Conservation (phyloP, 2,113 vertebrate genomes). For the Shinisaurus crocodilurus region DNA sequence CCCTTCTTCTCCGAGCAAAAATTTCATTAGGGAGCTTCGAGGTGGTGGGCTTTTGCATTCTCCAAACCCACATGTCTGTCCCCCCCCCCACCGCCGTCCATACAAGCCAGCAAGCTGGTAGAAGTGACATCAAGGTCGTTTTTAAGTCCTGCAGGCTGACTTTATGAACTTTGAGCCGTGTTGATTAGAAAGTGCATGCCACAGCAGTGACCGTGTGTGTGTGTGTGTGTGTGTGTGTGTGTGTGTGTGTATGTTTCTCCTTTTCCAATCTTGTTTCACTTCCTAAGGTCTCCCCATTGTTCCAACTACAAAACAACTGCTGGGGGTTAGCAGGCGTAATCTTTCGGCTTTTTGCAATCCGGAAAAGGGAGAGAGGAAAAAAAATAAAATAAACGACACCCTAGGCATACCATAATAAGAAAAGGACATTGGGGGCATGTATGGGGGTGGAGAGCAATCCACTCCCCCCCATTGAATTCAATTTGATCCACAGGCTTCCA, state of each 20-base stretch:
- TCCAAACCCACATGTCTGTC: neutral
- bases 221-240: too few species aligned
- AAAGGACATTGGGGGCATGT: constrained; percentile 25
- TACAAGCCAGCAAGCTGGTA: constrained; percentile 3
- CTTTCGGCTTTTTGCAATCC: constrained; percentile 77
- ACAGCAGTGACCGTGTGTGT: too few species aligned
- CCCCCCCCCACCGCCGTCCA: too few species aligned
- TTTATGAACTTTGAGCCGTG: constrained; percentile 72
- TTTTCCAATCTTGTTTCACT: constrained; percentile 72
- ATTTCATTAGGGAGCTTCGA: constrained; percentile 50
- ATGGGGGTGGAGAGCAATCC: rapidly evolving
- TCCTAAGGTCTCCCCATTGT: constrained; percentile 81
- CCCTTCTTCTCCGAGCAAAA: too few species aligned
- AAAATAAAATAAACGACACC: constrained; percentile 52
- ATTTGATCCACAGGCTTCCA: constrained; percentile 53
- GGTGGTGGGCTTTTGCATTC: neutral
- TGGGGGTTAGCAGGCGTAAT: constrained; percentile 75
- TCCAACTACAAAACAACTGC: constrained; percentile 73
- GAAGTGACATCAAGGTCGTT: constrained; percentile 60
- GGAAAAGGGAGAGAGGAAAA: constrained; percentile 64
- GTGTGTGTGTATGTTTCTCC: too few species aligned
- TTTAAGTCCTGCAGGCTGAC: constrained; percentile 66
- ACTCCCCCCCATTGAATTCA: constrained; percentile 55
- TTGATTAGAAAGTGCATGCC: constrained; percentile 58
- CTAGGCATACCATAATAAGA: constrained; percentile 58